phyloP scores from a whole-genome alignment of 2,113 vertebrate species.

The Clarias magur region DNA sequence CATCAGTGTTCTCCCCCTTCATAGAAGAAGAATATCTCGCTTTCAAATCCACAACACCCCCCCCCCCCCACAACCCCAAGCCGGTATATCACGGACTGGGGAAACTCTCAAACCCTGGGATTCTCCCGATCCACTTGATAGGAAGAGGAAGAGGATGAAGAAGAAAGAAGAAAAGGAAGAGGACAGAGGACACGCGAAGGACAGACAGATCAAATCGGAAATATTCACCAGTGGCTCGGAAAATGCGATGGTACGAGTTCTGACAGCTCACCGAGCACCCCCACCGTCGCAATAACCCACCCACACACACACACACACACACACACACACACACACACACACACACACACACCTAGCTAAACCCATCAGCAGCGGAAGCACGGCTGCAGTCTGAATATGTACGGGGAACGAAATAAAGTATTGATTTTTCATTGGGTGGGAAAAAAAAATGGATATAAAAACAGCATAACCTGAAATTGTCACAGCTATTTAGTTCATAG shows the following conservation, averaged over 20 bases:
- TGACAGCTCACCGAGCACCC: constrained; percentile 86
- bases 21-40: constrained; percentile 17
- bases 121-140: constrained; percentile 57
- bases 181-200: constrained; percentile 75
- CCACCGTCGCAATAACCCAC: constrained; percentile 73
- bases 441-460: constrained; percentile 79
- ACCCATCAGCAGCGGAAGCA: constrained; percentile 91
- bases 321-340: constrained; percentile 51
- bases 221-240: constrained; percentile 99
- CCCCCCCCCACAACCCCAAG: background rate
- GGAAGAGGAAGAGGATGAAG: constrained; percentile 49
- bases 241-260: constrained; percentile 88
- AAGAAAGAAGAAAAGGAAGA: constrained; percentile 42
- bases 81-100: background rate
- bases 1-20: constrained; percentile 50
- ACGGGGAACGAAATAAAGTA: constrained; percentile 89
- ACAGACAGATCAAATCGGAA: constrained; percentile 97
- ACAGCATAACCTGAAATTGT: constrained; percentile 96
- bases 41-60: background rate
- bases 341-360: constrained; percentile 66
- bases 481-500: constrained; percentile 97
- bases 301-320: constrained; percentile 51
- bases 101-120: constrained; percentile 60
- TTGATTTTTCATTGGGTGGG: constrained; percentile 97
- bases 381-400: constrained; percentile 93